Conservation (phyloP, 2,888 invertebrate genomes). For the Aphrophora alni region DNA sequence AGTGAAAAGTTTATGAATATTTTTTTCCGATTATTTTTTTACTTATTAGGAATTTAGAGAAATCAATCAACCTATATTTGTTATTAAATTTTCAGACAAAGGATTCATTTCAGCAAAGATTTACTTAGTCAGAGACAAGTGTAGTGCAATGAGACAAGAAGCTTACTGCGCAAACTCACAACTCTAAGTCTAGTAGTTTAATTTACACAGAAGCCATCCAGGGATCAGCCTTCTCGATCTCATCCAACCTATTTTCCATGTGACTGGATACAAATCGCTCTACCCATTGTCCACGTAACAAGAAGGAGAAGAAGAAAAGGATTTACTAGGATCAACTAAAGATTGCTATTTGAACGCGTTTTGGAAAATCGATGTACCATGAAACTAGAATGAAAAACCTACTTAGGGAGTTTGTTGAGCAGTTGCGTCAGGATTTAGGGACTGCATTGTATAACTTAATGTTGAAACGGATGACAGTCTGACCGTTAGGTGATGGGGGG, state of each 20-base stretch:
- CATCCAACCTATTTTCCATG: conserved; percentile 36
- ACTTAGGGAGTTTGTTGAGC: background rate
- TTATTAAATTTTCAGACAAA: no score
- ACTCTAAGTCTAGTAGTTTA: conserved; percentile 7
- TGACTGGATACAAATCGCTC: conserved; percentile 36
- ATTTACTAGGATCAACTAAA: conserved; percentile 34
- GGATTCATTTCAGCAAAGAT: background rate
- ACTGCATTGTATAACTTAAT: background rate
- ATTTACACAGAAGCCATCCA: conserved; percentile 31
- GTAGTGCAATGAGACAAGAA: background rate
- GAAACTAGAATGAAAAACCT: conserved; percentile 27
- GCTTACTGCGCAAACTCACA: background rate
- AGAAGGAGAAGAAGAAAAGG: conserved; percentile 33
- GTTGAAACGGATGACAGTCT: background rate
- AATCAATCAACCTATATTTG: no score
- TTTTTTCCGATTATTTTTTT: no score
- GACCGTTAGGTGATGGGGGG: background rate
- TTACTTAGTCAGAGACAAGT: background rate
- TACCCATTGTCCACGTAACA: conserved; percentile 37
- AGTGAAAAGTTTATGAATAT: no score
- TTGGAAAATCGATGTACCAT: conserved; percentile 36
- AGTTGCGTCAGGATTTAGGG: background rate
- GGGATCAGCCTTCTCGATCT: conserved; percentile 27
- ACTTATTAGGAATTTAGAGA: no score
- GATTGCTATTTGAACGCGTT: conserved; percentile 39